phyloP scores from a whole-genome alignment of 1,140 invertebrate genomes.

The Drosophila serrata region DNA sequence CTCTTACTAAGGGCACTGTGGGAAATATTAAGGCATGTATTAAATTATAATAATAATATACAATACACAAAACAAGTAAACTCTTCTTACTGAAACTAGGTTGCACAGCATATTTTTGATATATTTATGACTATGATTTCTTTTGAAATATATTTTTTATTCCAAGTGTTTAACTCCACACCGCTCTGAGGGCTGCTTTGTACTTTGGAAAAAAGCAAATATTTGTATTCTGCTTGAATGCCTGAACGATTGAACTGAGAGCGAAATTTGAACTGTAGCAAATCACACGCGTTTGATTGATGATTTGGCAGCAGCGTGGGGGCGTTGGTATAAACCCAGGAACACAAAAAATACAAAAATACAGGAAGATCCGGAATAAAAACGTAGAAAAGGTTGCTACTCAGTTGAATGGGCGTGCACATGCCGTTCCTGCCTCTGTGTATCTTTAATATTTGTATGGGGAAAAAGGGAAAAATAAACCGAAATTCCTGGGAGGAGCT shows the following conservation, averaged over 20 bases:
- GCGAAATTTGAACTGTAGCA: constrained; percentile 82
- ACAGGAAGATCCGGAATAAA: constrained; percentile 23
- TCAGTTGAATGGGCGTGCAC: constrained; percentile 50
- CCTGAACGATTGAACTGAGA: constrained; percentile 79
- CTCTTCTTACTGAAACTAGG: not conserved
- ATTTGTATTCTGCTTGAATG: constrained; percentile 81
- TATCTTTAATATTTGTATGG: constrained; percentile 65
- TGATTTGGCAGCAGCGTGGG: constrained; percentile 67
- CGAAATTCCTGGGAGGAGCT: constrained; percentile 21
- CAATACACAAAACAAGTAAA: not conserved
- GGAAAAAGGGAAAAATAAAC: constrained; percentile 19
- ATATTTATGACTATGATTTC: not conserved
- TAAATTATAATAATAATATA: not conserved
- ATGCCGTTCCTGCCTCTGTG: constrained; percentile 33
- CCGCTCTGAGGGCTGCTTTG: constrained; percentile 42
- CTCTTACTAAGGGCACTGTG: constrained; percentile 1
- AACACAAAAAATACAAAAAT: constrained; percentile 1
- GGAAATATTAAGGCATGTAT: not conserved
- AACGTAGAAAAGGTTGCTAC: constrained; percentile 47
- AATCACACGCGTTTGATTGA: constrained; percentile 82
- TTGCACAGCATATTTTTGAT: not conserved
- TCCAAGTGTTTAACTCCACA: constrained; percentile 1
- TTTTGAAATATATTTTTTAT: not conserved
- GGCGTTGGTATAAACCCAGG: constrained; percentile 26
- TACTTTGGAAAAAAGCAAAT: constrained; percentile 78